Percentiles rank a stretch among this genome's conserved stretches.
These are phyloP conservation scores for Falco berigora DNA, from an alignment of 2,797 vertebrate genomes.

Conservation along the genomic window DNA sequence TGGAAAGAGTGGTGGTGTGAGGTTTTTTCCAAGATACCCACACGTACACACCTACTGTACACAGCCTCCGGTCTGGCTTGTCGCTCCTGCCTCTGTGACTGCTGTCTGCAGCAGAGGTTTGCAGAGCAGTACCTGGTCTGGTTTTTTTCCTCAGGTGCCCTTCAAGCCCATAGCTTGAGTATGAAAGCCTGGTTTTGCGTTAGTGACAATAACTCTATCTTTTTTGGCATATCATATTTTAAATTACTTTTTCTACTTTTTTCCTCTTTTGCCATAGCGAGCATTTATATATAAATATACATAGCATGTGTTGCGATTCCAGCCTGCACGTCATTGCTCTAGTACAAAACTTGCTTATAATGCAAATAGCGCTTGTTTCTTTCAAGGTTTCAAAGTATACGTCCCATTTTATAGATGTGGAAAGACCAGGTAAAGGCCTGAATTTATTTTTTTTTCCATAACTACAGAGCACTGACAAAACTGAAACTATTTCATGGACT, in stretches of 20 bases:
- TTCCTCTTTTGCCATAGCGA: background rate
- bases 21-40: background rate
- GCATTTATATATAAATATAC: too few relatives aligned
- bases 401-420: background rate
- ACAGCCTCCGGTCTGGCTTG: background rate
- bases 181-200: background rate
- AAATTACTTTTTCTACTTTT: background rate
- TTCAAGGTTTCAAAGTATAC: background rate
- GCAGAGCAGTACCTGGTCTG: background rate
- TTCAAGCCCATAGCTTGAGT: background rate
- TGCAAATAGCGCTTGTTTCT: background rate
- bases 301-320: background rate
- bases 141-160: background rate
- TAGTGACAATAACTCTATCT: background rate
- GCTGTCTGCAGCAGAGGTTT: background rate
- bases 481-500: background rate
- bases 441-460: background rate
- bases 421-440: background rate
- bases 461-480: background rate
- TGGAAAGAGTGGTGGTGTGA: background rate
- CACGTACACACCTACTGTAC: background rate
- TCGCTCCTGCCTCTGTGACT: accelerated
- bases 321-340: background rate
- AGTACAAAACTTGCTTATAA: background rate
- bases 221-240: background rate